Percentiles rank a stretch among this genome's conserved stretches.
phyloP scores from a whole-genome alignment of 35 echinoderm and acorn worm genomes.

The Ptychodera flava region DNA sequence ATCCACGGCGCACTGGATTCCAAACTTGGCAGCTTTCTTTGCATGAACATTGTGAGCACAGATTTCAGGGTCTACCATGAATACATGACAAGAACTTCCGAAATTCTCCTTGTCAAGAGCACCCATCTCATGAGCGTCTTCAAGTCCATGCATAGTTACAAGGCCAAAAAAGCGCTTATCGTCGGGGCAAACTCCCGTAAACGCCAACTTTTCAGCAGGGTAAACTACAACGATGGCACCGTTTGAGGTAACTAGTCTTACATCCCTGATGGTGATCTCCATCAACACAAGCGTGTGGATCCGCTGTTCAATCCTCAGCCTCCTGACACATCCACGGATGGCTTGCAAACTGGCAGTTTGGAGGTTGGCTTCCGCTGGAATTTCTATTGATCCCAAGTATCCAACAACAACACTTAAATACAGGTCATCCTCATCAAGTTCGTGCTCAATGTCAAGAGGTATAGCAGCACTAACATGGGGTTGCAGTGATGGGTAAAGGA shows the following conservation, averaged over 20 bases:
- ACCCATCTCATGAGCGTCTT: conserved; percentile 21
- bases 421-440: conserved; percentile 6
- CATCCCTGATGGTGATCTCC: conserved; percentile 64
- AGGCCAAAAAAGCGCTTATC: conserved; percentile 95
- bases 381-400: conserved; percentile 97
- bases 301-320: conserved; percentile 83
- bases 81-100: conserved; percentile 96
- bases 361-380: conserved; percentile 88
- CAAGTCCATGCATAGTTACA: conserved; percentile 66
- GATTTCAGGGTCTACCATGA: conserved; percentile 83
- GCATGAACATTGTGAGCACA: conserved; percentile 71
- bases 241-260: conserved; percentile 67
- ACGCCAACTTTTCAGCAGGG: conserved; percentile 78
- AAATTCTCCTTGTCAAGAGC: conserved; percentile 69
- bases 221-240: conserved; percentile 64
- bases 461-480: background rate
- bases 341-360: conserved; percentile 96
- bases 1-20: conserved; percentile 49
- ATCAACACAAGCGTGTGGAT: conserved; percentile 91
- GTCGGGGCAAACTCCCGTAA: conserved; percentile 93
- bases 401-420: conserved; percentile 60
- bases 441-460: background rate
- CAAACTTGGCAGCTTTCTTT: conserved; percentile 65
- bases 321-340: conserved; percentile 86
- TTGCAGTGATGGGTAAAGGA: conserved; percentile 58